Percentiles rank a stretch among this genome's conserved stretches.
These are phyloP conservation scores for Octodonta nipae DNA, from an alignment of 2,888 invertebrate species.

Conservation along the genomic window DNA sequence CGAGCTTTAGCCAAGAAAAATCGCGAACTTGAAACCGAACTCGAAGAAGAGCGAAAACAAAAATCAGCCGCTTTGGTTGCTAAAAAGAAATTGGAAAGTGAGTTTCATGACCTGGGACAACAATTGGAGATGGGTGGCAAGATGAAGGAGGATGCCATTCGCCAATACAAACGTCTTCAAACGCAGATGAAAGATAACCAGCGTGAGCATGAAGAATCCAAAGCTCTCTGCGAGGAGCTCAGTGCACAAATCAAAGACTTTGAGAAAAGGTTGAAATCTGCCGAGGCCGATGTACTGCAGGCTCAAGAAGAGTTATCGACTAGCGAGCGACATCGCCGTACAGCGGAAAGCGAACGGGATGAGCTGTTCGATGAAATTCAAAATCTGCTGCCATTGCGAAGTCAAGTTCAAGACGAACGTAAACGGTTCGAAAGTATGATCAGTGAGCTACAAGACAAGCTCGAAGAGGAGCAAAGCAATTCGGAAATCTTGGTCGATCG, in stretches of 20 bases:
- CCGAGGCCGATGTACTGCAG: conserved; percentile 78
- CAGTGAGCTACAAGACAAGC: conserved; percentile 85
- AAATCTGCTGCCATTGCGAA: conserved; percentile 37
- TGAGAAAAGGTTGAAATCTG: conserved; percentile 71
- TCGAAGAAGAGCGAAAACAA: conserved; percentile 94
- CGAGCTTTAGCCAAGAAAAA: conserved; percentile 85
- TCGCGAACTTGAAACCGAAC: conserved; percentile 82
- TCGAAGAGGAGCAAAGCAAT: conserved; percentile 94
- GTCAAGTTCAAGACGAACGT: conserved; percentile 86
- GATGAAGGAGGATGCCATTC: conserved; percentile 88
- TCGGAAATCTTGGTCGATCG: conserved; percentile 79
- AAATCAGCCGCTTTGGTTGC: conserved; percentile 73
- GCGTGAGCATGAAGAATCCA: conserved; percentile 81
- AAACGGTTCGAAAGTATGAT: conserved; percentile 89
- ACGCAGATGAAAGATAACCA: conserved; percentile 82
- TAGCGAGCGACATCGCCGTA: conserved; percentile 72
- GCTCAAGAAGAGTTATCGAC: conserved; percentile 68
- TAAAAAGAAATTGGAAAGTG: conserved; percentile 88
- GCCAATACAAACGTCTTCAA: conserved; percentile 88
- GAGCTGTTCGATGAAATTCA: conserved; percentile 88
- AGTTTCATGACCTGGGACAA: conserved; percentile 83
- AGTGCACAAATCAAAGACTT: conserved; percentile 68
- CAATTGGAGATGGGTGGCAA: conserved; percentile 89
- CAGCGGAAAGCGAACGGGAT: conserved; percentile 89
- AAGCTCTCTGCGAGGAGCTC: conserved; percentile 71